These are phyloP conservation scores for Amphipyra tragopoginis DNA, from an alignment of 2,888 invertebrate genomes.

Conservation along the genomic window DNA sequence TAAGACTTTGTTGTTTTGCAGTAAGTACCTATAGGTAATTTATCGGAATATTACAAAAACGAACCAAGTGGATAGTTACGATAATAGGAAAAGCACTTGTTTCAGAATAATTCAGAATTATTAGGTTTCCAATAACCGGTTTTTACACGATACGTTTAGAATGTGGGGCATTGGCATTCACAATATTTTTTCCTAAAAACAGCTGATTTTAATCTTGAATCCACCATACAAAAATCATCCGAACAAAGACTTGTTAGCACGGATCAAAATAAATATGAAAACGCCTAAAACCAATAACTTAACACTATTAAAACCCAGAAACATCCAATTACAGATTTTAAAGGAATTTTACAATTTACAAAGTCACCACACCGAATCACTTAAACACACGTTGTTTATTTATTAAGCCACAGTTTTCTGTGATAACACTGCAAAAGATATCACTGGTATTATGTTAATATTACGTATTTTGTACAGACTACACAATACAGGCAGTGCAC, in stretches of 20 bases:
- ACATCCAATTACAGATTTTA: conserved; percentile 28
- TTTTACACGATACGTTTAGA: background rate
- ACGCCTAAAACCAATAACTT: conserved; percentile 23
- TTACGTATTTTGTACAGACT: conserved; percentile 57
- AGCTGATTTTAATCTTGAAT: background rate
- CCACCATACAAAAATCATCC: background rate
- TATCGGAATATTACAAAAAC: too few relatives aligned
- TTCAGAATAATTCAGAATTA: background rate
- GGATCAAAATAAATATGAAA: conserved; percentile 10
- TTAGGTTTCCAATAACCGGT: background rate
- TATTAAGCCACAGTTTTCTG: conserved; percentile 27
- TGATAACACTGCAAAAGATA: conserved; percentile 41
- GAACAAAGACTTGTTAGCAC: conserved; percentile 1
- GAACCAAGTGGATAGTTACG: background rate
- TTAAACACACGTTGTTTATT: conserved; percentile 37
- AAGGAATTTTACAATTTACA: conserved; percentile 27
- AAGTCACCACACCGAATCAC: conserved; percentile 46
- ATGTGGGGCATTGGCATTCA: background rate
- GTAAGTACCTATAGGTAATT: background rate
- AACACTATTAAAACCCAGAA: conserved; percentile 32
- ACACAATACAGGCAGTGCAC: conserved; percentile 63
- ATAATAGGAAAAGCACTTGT: background rate
- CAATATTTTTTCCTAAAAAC: conserved; percentile 6
- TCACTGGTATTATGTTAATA: conserved; percentile 48
- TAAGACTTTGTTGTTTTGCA: conserved; percentile 3